Base-by-base conservation (phyloP, 2,113 vertebrate genomes). In the Centropus unirufus region DNA sequence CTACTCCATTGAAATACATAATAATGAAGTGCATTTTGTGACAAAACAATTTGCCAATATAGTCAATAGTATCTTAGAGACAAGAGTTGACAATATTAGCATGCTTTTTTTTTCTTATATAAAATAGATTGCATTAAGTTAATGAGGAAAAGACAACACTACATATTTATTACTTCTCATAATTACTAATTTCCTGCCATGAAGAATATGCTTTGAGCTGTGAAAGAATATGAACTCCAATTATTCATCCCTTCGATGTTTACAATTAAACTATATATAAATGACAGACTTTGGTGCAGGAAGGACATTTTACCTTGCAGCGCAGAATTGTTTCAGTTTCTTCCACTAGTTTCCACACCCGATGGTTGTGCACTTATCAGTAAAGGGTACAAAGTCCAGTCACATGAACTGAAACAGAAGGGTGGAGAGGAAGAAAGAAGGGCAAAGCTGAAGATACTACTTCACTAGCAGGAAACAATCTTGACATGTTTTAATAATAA, bases 311-410 rank as follows among this genome's bases (percentile, higher is more conserved):
- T 95, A 95, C 95, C 94, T 95, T 70, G 51, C 55, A 63, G 42
- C 67, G 83, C 0, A 0, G 59, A 83, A 87, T 23, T 89, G 72
- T 85, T 87, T 80, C 91, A 74, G 62, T 55, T 91, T 92, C 90
- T 89, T 78, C 32, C 54, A 83, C 63, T 66, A 47, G 6, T 39
- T 51, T 69, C 75, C 89, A 90, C 66, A 69, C n/a, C 87, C 87
- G 51, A 76, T 55, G 89, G 59, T 58, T 88, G 57, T 2, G 11
- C 17, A 24, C 11, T 24, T 91, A 80, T 58, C 4, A 2, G 82
- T 58, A 52, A 70, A 8, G 21, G 63, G 82, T 80, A 74, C 74
- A 90, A 96, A 96, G 91, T 96, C 51, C 93, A 91, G 46, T 54
- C 75, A 80, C 0, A 1, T 59, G 32, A 91, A 83, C 16, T 59